A percentile compares a stretch with the other conserved stretches of the same genome.
These are phyloP conservation scores for Paracentrotus lividus DNA, from an alignment of 53 echinoderm and acorn worm species.

Conservation along the genomic window DNA sequence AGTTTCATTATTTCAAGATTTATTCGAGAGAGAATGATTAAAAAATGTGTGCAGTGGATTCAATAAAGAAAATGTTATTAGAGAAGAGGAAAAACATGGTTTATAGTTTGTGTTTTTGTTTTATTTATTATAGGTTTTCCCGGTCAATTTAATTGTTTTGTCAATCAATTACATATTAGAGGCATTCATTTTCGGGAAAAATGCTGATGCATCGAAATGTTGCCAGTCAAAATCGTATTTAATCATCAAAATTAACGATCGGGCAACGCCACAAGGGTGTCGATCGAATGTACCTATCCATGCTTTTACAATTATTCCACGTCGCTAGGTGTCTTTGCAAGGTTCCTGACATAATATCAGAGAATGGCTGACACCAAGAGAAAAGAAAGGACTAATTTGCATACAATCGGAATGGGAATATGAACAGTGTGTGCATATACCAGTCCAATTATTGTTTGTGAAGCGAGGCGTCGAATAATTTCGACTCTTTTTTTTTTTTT, in stretches of 20 bases:
- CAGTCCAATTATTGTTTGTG: background rate
- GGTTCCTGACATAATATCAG: background rate
- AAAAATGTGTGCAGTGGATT: slow-evolving; percentile 64
- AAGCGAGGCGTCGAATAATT: background rate
- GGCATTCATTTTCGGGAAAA: no score
- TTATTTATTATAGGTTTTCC: no score
- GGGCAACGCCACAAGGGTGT: no score
- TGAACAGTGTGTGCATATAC: background rate
- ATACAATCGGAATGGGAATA: background rate
- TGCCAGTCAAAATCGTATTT: no score
- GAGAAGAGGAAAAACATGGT: slow-evolving; percentile 2
- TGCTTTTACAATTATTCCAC: background rate
- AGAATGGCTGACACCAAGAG: background rate
- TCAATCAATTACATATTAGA: no score
- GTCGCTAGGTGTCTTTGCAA: background rate
- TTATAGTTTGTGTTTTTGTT: background rate
- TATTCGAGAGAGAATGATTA: slow-evolving; percentile 48
- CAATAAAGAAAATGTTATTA: slow-evolving; percentile 59
- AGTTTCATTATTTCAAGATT: slow-evolving; percentile 39
- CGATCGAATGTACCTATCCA: no score
- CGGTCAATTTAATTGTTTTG: no score
- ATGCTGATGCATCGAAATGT: no score
- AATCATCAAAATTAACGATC: no score
- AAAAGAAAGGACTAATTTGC: background rate
- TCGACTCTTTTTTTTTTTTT: background rate